Evolutionary conservation across 2,797 vertebrate species (phyloP), one percentile per base, ranked within the genome.

Genomic region (Alosa sapidissima): DNA sequence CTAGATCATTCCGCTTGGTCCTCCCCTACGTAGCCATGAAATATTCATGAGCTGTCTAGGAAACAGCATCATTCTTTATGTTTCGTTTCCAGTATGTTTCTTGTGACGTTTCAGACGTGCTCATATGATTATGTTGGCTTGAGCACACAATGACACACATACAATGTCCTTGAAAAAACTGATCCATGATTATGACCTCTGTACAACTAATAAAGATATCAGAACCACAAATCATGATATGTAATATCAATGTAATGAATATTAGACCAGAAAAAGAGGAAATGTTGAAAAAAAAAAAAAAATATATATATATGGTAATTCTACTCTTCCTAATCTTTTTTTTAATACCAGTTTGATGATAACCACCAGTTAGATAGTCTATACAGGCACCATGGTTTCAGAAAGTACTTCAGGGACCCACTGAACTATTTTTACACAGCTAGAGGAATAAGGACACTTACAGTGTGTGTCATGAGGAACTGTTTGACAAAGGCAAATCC

Each of bases 381-480:
- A 8, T 5, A 45, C 36, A 41, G 5, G 36, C 68, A 36, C 28
- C 33, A 41, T 72, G 65, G 52, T 16, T 62, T 62, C 60, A 62
- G 5, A 68, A 24, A 68, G 62, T 68, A 45, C 68, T 41, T 75
- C 14, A 41, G 68, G 36, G 68, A 75, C 68, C 68, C 36, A 75
- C 13, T 45, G 36, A 33, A 45, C 68, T 75, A 75, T 75, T 75
- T 75, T 75, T 75, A 45, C 36, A 75, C 33, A 45, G 68, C 7
- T 45, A 45, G 36, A 75, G 16, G 36, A 75, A 75, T 45, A 75
- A 75, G 68, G 68, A 45, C 68, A 75, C 68, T 75, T 19, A 28
- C 28, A 28, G 28, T 28, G 28, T 28, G 28, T 28, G 36, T 41
- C 68, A 1, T 75, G 33, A 75, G 68, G 36, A 45, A 45, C 13